These are phyloP conservation scores for Dichetophora obliterata DNA, from an alignment of 2,888 invertebrate species.

Conservation along the genomic window DNA sequence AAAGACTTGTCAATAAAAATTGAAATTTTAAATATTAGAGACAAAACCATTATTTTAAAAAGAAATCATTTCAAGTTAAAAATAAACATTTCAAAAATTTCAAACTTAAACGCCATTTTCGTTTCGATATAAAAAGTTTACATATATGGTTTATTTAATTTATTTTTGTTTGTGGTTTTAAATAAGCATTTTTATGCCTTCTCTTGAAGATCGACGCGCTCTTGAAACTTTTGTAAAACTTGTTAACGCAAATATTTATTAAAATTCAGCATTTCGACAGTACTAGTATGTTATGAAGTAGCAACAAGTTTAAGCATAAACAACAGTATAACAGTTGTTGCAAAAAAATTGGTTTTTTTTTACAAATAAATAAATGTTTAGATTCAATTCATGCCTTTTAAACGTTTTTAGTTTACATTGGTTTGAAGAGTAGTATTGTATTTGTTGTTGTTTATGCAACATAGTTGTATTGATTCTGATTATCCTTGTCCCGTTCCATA, in stretches of 20 bases:
- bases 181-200: slow-evolving; percentile 1
- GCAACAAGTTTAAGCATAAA: background rate
- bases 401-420: slow-evolving; percentile 1
- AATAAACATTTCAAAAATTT: slow-evolving; percentile 16
- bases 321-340: background rate
- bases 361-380: slow-evolving; percentile 30
- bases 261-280: background rate
- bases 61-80: background rate
- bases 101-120: background rate
- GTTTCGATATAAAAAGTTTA: slow-evolving; percentile 26
- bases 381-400: slow-evolving; percentile 5
- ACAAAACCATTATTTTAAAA: slow-evolving; percentile 1
- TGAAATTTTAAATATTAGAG: background rate
- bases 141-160: background rate
- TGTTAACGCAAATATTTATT: background rate
- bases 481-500: slow-evolving; percentile 98
- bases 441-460: slow-evolving; percentile 81
- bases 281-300: slow-evolving; percentile 6
- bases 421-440: background rate
- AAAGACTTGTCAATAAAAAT: background rate
- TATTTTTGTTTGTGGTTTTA: background rate
- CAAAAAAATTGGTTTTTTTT: background rate
- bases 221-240: background rate
- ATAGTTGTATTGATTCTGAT: slow-evolving; percentile 98
- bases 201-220: background rate